Percentiles rank a stretch among this genome's conserved stretches.
Evolutionary conservation across 2,797 vertebrate genomes (phyloP).

Genomic region (Karalla daura): DNA sequence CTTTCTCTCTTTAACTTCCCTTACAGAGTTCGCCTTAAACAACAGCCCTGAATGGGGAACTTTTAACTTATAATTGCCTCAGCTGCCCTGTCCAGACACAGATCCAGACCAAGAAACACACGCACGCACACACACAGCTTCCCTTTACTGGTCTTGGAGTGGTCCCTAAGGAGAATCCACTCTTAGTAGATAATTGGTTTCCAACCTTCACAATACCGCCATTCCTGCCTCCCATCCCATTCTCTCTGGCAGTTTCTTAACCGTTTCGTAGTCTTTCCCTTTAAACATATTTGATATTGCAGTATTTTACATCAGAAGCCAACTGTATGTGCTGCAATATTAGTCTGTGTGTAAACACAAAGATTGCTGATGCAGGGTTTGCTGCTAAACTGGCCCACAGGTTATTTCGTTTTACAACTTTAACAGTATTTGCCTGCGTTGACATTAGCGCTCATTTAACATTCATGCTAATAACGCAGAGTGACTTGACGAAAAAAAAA

Average conservation of each 20-base stretch:
- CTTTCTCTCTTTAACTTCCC: neutral
- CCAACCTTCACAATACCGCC: conserved; percentile 50
- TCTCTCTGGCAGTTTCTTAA: conserved; percentile 9
- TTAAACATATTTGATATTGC: conserved; percentile 8
- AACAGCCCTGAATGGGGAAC: conserved; percentile 32
- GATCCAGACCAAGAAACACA: conserved; percentile 35
- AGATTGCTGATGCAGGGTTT: conserved; percentile 1
- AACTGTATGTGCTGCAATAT: neutral
- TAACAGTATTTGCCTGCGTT: conserved; percentile 20
- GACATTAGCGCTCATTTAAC: conserved; percentile 42
- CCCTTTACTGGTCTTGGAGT: conserved; percentile 33
- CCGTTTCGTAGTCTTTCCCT: conserved; percentile 16
- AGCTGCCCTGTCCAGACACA: conserved; percentile 50
- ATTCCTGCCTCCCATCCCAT: conserved; percentile 13
- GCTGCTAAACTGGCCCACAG: neutral
- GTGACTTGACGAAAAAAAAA: conserved; percentile 39
- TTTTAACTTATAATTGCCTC: conserved; percentile 58
- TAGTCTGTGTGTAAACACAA: neutral
- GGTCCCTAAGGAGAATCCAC: conserved; percentile 53
- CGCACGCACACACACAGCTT: conserved; percentile 38
- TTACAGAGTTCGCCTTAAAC: conserved; percentile 2
- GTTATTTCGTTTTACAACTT: conserved; percentile 20
- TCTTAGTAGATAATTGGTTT: conserved; percentile 72
- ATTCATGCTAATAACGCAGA: conserved; percentile 41
- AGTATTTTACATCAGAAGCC: conserved; percentile 14